phyloP scores from a whole-genome alignment of 2,113 vertebrate genomes.

The Elephantulus edwardii region DNA sequence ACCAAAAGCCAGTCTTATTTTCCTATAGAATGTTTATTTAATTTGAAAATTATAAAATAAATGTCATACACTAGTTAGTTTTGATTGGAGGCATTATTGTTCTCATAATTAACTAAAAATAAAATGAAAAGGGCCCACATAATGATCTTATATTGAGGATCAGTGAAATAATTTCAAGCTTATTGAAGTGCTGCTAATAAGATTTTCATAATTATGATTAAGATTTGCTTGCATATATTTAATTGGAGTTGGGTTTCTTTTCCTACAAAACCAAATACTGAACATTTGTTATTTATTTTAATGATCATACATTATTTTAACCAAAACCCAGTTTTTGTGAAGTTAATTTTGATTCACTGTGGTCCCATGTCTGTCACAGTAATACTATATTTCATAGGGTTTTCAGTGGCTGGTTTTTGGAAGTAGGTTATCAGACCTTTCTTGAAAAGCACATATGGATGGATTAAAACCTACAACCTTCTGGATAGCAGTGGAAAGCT shows the following conservation, averaged over 20 bases:
- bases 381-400: not conserved
- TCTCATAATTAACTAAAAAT: slow-evolving; percentile 7
- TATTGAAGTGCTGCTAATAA: not conserved
- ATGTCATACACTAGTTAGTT: not conserved
- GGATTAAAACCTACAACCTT: not conserved
- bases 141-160: too few species aligned
- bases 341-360: not conserved
- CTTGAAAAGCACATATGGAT: not conserved
- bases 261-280: not conserved
- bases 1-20: not conserved
- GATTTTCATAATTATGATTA: slow-evolving; percentile 33
- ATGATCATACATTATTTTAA: not conserved
- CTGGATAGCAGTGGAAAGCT: not conserved
- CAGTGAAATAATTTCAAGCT: not conserved
- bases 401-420: not conserved
- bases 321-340: not conserved
- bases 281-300: not conserved
- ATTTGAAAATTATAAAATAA: too few species aligned
- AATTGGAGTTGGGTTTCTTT: slow-evolving; percentile 39
- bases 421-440: not conserved
- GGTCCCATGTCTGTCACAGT: not conserved
- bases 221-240: not conserved
- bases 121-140: too few species aligned
- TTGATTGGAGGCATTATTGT: not conserved
- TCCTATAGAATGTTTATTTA: slow-evolving; percentile 16